Base-by-base conservation (phyloP, 2,797 vertebrate genomes). In the Smutsia temminckii region DNA sequence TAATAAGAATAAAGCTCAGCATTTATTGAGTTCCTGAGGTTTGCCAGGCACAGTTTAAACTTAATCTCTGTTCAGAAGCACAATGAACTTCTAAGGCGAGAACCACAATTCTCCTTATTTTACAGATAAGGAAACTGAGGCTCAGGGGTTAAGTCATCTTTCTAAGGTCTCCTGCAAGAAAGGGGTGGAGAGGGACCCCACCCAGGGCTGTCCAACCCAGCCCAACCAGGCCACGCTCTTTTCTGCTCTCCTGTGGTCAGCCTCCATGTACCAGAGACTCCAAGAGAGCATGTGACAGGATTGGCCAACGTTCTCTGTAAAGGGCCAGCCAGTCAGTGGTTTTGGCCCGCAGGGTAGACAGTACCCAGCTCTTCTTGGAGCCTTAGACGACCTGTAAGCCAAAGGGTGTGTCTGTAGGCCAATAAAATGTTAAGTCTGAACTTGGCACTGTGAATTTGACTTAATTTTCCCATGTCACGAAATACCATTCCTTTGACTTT, bases 351-450 rank as follows among this genome's bases (percentile, higher is more conserved):
- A 6, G 46, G 42, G n/a, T 61, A 49, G 40, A 20, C 3, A 0
- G 8, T 8, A 10, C 32, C 55, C 69, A n/a, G 8, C 63, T 51
- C 79, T 69, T 79, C 53, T 21, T 20, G 18, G 25, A 80, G 40
- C 34, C 27, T 18, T 3, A 21, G 83, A 49, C 7, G 46, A 23
- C 2, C 1, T 20, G 17, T 3, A 8, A 32, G 1, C 0, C 0
- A 84, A 12, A 8, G 79, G 53, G 40, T 1, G 0, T n/a, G 66
- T 34, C 32, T 2, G 0, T 3, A 16, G 4, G 7, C 37, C 66
- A 25, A 10, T 32, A 4, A 85, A 42, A 42, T 40, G 68, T 74
- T 18, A 69, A 20, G 17, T 53, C 4, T 25, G 11, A 20, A 20
- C 23, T 5, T 2, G 3, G 46, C 63, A 49, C 55, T 17, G n/a